Evolutionary conservation across 2,797 vertebrate genomes (phyloP).

Genomic region (Scolopax bukidnonensis): DNA sequence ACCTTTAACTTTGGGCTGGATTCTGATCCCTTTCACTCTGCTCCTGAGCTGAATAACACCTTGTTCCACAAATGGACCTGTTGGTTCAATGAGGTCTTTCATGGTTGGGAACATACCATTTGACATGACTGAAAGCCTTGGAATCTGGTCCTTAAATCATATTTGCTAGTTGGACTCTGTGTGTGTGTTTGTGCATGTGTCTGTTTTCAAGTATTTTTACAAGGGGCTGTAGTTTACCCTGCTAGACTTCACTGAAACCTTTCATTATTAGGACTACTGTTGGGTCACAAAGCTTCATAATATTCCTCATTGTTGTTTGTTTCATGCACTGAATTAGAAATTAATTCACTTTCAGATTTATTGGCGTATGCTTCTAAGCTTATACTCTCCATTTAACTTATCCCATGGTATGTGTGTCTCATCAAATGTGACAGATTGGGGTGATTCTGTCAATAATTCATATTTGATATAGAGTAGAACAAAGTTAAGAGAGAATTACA

Average conservation of each 20-base stretch:
- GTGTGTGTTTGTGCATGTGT: not conserved
- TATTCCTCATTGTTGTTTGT: not conserved
- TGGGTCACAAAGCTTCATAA: not conserved
- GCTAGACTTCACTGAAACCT: not conserved
- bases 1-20: not conserved
- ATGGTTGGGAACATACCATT: not conserved
- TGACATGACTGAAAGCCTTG: not conserved
- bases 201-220: not conserved
- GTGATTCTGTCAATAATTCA: conserved; percentile 65
- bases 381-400: conserved; percentile 13
- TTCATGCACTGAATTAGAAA: conserved; percentile 24
- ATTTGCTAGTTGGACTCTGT: not conserved
- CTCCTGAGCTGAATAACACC: not conserved
- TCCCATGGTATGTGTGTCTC: conserved; percentile 22
- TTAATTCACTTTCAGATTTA: conserved; percentile 22
- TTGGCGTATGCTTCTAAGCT: conserved; percentile 23
- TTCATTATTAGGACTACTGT: not conserved
- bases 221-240: not conserved
- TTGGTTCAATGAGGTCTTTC: not conserved
- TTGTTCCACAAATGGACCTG: not conserved
- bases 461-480: conserved; percentile 38
- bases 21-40: not conserved
- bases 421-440: conserved; percentile 58
- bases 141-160: conserved; percentile 9
- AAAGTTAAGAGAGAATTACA: conserved; percentile 42